Evolutionary conservation across 2,797 vertebrate species (phyloP), one percentile per base, ranked within the genome.

Genomic region (Echiichthys vipera): DNA sequence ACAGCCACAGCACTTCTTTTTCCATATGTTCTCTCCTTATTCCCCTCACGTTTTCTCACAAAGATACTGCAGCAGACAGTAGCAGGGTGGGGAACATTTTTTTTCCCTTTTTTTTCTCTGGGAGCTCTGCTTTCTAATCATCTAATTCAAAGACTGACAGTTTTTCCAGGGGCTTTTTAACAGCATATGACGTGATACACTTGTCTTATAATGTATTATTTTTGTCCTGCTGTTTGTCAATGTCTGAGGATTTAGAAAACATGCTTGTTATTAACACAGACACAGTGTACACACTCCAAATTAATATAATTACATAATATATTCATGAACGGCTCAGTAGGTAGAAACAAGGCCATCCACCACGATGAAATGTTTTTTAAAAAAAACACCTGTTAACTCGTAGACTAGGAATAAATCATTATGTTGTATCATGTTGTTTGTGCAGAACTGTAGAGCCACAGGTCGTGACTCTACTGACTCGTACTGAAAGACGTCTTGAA

Each of bases 81-180:
- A 7, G 32, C 67, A 9, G 14, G 7, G 7, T 39, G 32, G 25
- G 14, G 8, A 57, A 39, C 24, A 5, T 22, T 37, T 40, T 6
- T 5, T 1, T 0, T 10, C n/a, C 24, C 25, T 20, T 53, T 45
- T 45, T 51, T 29, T 22, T 25, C 25, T 50, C 25, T n/a, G 14
- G 32, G 40, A 61, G 40, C 53, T 72, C 56, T 68, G 47, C 47
- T 75, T 61, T 81, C 29, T 59, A 67, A 74, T 76, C 53, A 74
- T 56, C 14, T 30, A 24, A 43, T 70, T 81, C 27, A 82, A 72
- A 69, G 70, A 61, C 51, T 22, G 36, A 2, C 18, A 1, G 17
- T 53, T 53, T 62, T 62, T 73, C 5, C 7, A 55, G 43, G 32
- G 5, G 54, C 18, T 49, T 82, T n/a, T 62, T 72, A 67, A 67